phyloP scores from a whole-genome alignment of 2,888 invertebrate species.

The Diarsia rubi region DNA sequence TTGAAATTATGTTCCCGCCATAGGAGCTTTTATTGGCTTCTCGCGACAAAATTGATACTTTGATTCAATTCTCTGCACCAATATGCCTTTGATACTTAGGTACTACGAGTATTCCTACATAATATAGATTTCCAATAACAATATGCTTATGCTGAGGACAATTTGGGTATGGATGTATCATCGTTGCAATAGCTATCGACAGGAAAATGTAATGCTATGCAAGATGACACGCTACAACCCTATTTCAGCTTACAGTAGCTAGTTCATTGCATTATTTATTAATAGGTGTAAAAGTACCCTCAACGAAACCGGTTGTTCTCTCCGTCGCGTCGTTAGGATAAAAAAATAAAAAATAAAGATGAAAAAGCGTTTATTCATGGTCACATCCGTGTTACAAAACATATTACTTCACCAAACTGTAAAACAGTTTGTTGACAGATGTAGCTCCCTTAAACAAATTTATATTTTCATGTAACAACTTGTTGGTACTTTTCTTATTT shows the following conservation, averaged over 20 bases:
- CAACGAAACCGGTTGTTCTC: too few species aligned
- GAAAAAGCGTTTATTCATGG: too few species aligned
- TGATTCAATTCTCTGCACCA: slow-evolving; percentile 29
- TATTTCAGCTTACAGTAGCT: background rate
- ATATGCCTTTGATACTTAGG: background rate
- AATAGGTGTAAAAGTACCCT: too few species aligned
- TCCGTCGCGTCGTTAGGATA: too few species aligned
- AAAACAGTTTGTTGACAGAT: too few species aligned
- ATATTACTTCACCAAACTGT: too few species aligned
- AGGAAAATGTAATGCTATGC: background rate
- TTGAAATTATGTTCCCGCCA: slow-evolving; percentile 31
- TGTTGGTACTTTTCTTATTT: too few species aligned
- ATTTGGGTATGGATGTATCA: background rate
- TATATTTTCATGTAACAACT: too few species aligned
- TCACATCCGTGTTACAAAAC: too few species aligned
- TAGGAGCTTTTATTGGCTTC: slow-evolving; percentile 44
- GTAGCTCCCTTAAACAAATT: too few species aligned
- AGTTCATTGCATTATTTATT: background rate
- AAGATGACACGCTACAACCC: background rate
- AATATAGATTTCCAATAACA: background rate
- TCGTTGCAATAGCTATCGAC: background rate
- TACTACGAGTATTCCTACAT: background rate
- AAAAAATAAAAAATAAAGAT: too few species aligned
- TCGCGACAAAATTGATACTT: slow-evolving; percentile 37
- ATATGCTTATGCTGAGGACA: background rate